phyloP scores from a whole-genome alignment of 2,888 invertebrate genomes.

The Lycophotia porphyrea region DNA sequence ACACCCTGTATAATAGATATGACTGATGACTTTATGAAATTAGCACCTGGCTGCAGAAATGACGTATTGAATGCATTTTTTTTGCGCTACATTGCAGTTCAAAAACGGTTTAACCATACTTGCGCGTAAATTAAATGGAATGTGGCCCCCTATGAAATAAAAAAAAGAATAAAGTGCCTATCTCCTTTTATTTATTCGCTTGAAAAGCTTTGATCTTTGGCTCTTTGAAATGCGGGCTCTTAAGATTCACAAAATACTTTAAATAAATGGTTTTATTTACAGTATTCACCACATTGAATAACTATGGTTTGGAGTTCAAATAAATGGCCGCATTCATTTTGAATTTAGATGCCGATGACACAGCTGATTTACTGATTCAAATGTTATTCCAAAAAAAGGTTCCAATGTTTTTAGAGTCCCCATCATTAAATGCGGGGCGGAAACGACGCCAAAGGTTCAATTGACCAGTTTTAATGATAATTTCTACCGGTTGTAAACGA shows the following conservation, averaged over 20 bases:
- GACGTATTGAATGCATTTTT: conserved; percentile 12
- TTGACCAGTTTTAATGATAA: conserved; percentile 11
- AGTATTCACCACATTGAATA: conserved; percentile 66
- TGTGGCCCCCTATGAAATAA: conserved; percentile 65
- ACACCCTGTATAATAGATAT: no score
- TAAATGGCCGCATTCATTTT: conserved; percentile 62
- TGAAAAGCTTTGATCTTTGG: conserved; percentile 80
- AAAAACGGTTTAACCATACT: conserved; percentile 21
- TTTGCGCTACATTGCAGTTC: neutral
- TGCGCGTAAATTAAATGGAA: conserved; percentile 39
- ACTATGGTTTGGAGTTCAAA: conserved; percentile 68
- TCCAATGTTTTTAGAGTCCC: conserved; percentile 47
- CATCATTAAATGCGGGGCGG: conserved; percentile 48
- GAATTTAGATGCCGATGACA: conserved; percentile 55
- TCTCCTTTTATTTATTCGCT: conserved; percentile 78
- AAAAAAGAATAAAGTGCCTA: conserved; percentile 70
- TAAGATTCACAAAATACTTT: conserved; percentile 76
- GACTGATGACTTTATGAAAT: conserved; percentile 40
- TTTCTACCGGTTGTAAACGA: neutral
- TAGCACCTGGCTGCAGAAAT: conserved; percentile 17
- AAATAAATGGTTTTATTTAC: conserved; percentile 74
- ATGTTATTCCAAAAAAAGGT: conserved; percentile 44
- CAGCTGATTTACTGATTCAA: conserved; percentile 45
- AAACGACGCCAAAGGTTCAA: conserved; percentile 30
- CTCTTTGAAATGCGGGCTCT: conserved; percentile 77